Evolutionary conservation across 2,797 vertebrate genomes (phyloP).

Genomic region (Crocidura indochinensis): DNA sequence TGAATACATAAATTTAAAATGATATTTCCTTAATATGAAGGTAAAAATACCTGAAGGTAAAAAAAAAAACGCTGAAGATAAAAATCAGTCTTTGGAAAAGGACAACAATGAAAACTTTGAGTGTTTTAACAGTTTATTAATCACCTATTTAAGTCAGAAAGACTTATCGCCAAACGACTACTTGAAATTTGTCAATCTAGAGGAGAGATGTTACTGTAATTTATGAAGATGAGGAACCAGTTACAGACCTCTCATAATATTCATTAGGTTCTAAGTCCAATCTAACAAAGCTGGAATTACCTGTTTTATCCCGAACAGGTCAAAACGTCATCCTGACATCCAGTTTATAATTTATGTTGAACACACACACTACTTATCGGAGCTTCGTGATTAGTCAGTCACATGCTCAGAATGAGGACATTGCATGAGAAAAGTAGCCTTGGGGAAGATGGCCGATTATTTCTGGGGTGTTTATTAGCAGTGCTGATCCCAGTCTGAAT

Average conservation of each 20-base stretch:
- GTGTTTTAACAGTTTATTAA: constrained; percentile 7
- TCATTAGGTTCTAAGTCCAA: constrained; percentile 18
- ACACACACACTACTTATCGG: constrained; percentile 77
- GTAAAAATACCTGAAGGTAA: no score
- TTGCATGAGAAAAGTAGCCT: constrained; percentile 75
- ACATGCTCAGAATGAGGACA: constrained; percentile 67
- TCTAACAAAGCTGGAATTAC: constrained; percentile 79
- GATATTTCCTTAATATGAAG: neutral
- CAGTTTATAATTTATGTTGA: constrained; percentile 71
- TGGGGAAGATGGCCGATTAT: constrained; percentile 61
- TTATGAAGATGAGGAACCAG: constrained; percentile 38
- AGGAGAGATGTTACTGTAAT: constrained; percentile 42
- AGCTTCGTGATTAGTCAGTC: constrained; percentile 73
- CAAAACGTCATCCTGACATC: constrained; percentile 56
- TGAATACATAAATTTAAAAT: neutral
- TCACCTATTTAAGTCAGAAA: neutral
- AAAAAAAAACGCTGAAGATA: neutral
- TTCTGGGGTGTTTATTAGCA: constrained; percentile 65
- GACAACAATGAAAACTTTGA: neutral
- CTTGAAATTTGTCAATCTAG: constrained; percentile 22
- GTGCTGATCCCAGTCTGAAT: constrained; percentile 66
- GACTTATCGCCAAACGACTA: neutral
- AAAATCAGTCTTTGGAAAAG: constrained; percentile 28
- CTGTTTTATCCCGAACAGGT: constrained; percentile 64
- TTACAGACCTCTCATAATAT: constrained; percentile 28